These are phyloP conservation scores for Eutrigla gurnardus DNA, from an alignment of 2,797 vertebrate genomes.

Conservation along the genomic window DNA sequence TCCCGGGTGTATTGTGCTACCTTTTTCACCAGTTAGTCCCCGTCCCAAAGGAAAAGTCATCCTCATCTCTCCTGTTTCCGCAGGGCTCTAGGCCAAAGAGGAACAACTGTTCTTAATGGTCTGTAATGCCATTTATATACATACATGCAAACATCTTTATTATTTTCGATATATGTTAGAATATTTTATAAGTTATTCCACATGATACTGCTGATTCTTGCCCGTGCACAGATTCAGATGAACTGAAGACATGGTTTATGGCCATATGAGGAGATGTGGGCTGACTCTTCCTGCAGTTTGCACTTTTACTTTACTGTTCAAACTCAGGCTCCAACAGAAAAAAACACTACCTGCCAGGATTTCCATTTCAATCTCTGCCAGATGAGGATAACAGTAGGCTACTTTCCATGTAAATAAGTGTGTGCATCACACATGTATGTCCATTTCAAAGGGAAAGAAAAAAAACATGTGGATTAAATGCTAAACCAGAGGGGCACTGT, in stretches of 20 bases:
- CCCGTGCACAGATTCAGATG: slow-evolving; percentile 23
- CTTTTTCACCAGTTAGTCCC: slow-evolving; percentile 49
- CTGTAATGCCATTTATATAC: slow-evolving; percentile 22
- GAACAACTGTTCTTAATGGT: slow-evolving; percentile 39
- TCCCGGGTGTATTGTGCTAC: slow-evolving; percentile 39
- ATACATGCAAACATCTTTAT: background rate
- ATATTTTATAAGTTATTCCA: slow-evolving; percentile 4
- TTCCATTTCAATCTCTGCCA: slow-evolving; percentile 3
- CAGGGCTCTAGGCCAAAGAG: slow-evolving; percentile 30
- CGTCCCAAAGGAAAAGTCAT: slow-evolving; percentile 42
- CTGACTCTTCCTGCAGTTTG: slow-evolving; percentile 18
- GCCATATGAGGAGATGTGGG: slow-evolving; percentile 7
- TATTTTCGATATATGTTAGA: background rate
- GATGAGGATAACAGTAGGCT: background rate
- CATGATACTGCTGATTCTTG: slow-evolving; percentile 25
- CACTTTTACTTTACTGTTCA: slow-evolving; percentile 29
- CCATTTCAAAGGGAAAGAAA: slow-evolving; percentile 4
- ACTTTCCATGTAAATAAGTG: background rate
- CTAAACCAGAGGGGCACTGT: background rate
- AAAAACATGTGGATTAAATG: background rate
- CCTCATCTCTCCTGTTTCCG: slow-evolving; percentile 42
- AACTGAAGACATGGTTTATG: slow-evolving; percentile 19
- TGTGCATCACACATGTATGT: slow-evolving; percentile 7
- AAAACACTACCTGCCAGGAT: background rate
- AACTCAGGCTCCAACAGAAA: slow-evolving; percentile 20